phyloP scores from a whole-genome alignment of 2,888 invertebrate genomes.

The Hypselothyrea guttata region DNA sequence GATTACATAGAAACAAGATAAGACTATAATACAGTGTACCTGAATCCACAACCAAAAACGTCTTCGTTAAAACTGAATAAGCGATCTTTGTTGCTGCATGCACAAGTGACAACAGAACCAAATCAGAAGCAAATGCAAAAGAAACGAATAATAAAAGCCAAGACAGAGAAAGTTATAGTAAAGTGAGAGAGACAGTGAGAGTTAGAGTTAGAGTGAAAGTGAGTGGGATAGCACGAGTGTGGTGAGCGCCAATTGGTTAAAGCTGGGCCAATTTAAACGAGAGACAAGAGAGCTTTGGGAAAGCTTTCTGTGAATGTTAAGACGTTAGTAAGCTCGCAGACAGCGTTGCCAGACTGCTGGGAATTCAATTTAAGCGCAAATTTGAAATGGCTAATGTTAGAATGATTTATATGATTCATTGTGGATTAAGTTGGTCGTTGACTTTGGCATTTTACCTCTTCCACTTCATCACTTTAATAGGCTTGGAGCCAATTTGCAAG shows the following conservation, averaged over 20 bases:
- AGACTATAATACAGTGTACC: constrained; percentile 65
- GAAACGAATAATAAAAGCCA: constrained; percentile 7
- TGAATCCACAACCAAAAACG: constrained; percentile 85
- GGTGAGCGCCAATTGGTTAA: constrained; percentile 15
- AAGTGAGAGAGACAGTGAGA: constrained; percentile 17
- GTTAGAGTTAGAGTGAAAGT: background rate
- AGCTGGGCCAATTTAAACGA: constrained; percentile 19
- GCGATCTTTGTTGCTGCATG: constrained; percentile 92
- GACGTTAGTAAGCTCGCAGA: no score
- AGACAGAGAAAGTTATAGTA: background rate
- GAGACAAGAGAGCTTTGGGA: background rate
- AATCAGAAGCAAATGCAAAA: constrained; percentile 3
- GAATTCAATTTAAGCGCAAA: background rate
- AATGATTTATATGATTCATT: constrained; percentile 3
- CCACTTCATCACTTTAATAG: constrained; percentile 79
- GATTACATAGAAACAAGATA: constrained; percentile 1
- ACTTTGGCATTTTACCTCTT: constrained; percentile 72
- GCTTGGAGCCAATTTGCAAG: constrained; percentile 78
- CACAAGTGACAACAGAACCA: constrained; percentile 80
- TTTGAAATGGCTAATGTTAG: background rate
- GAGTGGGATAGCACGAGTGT: constrained; percentile 2
- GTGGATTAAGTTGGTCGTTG: constrained; percentile 11
- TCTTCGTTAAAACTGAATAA: constrained; percentile 91
- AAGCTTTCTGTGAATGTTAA: background rate
- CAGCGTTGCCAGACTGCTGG: no score